Evolutionary conservation across 2,113 vertebrate species (phyloP).

Genomic region (Ramphastos sulfuratus): DNA sequence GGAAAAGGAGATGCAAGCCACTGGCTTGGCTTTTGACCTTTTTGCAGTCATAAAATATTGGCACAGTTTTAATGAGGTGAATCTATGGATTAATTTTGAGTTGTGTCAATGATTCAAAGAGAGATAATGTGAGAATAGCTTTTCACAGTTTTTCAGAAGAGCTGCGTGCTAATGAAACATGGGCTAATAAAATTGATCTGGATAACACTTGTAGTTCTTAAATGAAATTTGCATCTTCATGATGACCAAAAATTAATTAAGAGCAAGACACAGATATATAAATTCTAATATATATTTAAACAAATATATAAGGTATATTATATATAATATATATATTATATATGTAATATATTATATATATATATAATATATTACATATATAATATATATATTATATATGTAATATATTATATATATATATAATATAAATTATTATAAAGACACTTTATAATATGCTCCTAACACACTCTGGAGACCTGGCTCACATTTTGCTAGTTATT

Average conservation of each 20-base stretch:
- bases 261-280: not conserved
- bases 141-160: not conserved
- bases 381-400: no score
- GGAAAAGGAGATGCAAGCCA: not conserved
- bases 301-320: no score
- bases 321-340: no score
- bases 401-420: no score
- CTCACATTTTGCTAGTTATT: conserved; percentile 5
- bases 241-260: not conserved
- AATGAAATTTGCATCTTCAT: not conserved
- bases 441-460: not conserved
- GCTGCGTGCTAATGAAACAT: not conserved
- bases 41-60: not conserved
- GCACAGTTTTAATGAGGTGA: not conserved
- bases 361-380: no score
- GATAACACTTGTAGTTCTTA: conserved; percentile 2
- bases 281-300: no score
- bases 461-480: not conserved
- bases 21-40: not conserved
- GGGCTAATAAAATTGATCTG: not conserved
- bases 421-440: no score
- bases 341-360: no score
- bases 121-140: not conserved
- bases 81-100: not conserved
- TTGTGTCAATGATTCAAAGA: not conserved